A percentile compares a stretch with the other conserved stretches of the same genome.
phyloP scores from a whole-genome alignment of 2,113 vertebrate species.

The Eretmochelys imbricata region DNA sequence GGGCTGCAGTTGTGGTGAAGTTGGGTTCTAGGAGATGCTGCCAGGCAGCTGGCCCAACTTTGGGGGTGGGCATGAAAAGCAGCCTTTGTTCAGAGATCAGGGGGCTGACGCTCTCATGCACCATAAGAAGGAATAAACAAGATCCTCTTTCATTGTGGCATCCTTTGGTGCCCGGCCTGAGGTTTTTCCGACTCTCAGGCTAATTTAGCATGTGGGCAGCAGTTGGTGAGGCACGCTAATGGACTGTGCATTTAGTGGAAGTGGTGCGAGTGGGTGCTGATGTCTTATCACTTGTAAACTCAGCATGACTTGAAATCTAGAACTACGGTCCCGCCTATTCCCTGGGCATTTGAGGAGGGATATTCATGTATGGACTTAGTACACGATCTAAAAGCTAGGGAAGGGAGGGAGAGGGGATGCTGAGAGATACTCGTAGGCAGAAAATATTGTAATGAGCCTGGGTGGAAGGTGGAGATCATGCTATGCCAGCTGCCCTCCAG shows the following conservation, averaged over 20 bases:
- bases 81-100: conserved; percentile 28
- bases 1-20: not conserved
- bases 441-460: not conserved
- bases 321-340: not conserved
- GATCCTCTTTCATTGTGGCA: not conserved
- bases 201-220: not conserved
- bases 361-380: not conserved
- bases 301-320: not conserved
- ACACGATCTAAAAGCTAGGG: not conserved
- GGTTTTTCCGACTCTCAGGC: not conserved
- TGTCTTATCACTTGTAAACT: conserved; percentile 23
- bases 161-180: not conserved
- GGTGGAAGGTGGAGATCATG: not conserved
- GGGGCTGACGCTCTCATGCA: not conserved
- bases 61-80: not conserved
- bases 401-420: not conserved
- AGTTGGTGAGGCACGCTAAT: not conserved
- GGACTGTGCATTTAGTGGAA: not conserved
- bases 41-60: conserved; percentile 50
- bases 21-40: not conserved
- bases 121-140: conserved; percentile 22
- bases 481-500: not conserved
- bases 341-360: not conserved
- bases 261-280: not conserved
- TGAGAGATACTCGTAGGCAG: not conserved